Base-by-base conservation (phyloP, 1,140 invertebrate species). In the Calliphora vicina region DNA sequence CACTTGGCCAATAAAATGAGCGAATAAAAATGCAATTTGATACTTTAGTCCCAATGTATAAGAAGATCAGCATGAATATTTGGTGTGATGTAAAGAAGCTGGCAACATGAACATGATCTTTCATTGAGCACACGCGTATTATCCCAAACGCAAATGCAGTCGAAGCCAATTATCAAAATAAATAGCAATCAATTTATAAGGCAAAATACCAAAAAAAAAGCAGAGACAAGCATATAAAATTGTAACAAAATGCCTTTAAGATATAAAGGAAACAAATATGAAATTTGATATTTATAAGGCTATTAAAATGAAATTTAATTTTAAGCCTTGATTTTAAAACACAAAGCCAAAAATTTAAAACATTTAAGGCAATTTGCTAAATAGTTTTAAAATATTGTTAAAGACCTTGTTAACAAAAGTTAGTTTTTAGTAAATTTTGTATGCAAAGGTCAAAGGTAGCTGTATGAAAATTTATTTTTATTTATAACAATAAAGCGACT, bases 161-260 rank as follows among this genome's bases (percentile, higher is more conserved):
- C 82, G 29, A 82, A 82, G 82, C 82, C 82, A 82, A 82, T 82
- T 82, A 82, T 82, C 20, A 82, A 82, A 82, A 82, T 82, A 82
- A 82, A 82, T 82, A 82, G 82, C 82, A 82, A 82, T 82, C 82
- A 82, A 82, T 82, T 82, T 82, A 74, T 73, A 82, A 42, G 80
- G 4, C 12, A 35, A 23, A 67, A 67, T 67, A 20, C 61, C 23
- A 67, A 67, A 67, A 20, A 74, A 43, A 78, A 42, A 45, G 8
- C 35, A 78, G 25, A 43, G 74, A 78, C 74, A 78, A 43, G 74
- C 74, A 23, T 78, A 43, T 43, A 43, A 78, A 78, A 78, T 78
- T 78, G 25, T 78, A 43, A 43, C 35, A 78, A 78, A 78, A 43
- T 78, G 74, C 74, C 74, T 43, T 43, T 43, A 78, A 78, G 74